Evolutionary conservation across 2,888 invertebrate genomes (phyloP).

Genomic region (Protonemura montana): DNA sequence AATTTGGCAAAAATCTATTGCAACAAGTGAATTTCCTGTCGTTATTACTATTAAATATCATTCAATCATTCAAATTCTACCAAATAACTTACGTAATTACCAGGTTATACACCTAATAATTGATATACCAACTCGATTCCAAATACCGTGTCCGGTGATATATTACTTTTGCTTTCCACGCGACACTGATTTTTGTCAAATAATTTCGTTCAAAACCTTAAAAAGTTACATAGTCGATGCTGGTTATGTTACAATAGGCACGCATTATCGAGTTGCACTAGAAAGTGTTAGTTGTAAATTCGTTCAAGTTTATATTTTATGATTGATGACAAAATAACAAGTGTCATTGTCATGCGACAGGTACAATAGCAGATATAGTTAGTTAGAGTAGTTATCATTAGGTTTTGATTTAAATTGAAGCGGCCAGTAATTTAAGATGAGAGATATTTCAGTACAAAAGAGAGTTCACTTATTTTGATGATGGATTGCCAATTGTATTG

Average conservation of each 20-base stretch:
- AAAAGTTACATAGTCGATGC: background rate
- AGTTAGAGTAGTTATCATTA: too few species aligned
- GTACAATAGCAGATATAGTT: too few species aligned
- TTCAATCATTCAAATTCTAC: background rate
- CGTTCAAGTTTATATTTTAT: background rate
- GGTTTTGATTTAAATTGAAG: too few species aligned
- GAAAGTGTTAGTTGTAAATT: background rate
- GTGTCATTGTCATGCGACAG: background rate
- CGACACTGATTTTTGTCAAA: background rate
- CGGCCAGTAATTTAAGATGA: too few species aligned
- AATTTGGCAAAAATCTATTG: too few species aligned
- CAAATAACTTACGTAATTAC: background rate
- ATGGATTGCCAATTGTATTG: too few species aligned
- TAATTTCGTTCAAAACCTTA: background rate
- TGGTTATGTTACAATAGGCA: background rate
- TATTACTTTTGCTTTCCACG: background rate
- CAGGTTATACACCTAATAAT: background rate
- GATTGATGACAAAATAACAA: background rate
- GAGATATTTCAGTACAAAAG: too few species aligned
- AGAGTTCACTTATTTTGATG: too few species aligned
- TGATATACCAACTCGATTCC: background rate
- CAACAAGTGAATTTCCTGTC: background rate
- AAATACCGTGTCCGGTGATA: background rate
- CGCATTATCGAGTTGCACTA: background rate
- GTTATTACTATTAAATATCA: background rate